phyloP scores from a whole-genome alignment of 2,797 vertebrate genomes.

The Coluber constrictor region DNA sequence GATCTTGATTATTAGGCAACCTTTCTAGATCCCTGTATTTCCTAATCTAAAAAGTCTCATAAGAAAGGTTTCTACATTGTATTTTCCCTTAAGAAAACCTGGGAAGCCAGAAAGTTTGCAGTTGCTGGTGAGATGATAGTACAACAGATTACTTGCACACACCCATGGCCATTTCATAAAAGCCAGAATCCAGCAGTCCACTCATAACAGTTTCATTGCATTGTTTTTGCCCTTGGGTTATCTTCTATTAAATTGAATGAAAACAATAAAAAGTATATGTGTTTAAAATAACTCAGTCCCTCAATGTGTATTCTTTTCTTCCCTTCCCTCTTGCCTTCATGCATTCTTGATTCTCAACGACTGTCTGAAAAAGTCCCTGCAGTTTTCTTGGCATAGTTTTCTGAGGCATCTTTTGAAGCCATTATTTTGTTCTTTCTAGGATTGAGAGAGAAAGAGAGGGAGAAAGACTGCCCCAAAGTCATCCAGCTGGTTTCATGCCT shows the following conservation, averaged over 20 bases:
- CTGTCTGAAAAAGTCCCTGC: background rate
- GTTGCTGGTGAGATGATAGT: background rate
- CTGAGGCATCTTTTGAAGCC: background rate
- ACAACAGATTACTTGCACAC: background rate
- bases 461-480: background rate
- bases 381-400: background rate
- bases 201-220: background rate
- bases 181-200: background rate
- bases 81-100: background rate
- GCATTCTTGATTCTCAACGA: background rate
- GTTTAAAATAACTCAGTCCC: background rate
- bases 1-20: background rate
- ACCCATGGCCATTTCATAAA: background rate
- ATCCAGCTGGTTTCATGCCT: background rate
- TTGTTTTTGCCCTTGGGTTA: background rate
- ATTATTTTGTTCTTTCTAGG: background rate
- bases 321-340: background rate
- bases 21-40: background rate
- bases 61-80: background rate
- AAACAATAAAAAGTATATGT: background rate
- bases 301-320: background rate
- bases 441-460: background rate
- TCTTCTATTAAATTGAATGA: background rate
- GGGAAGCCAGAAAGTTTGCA: background rate
- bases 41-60: background rate